phyloP scores from a whole-genome alignment of 2,113 vertebrate genomes.

The Vicugna pacos region DNA sequence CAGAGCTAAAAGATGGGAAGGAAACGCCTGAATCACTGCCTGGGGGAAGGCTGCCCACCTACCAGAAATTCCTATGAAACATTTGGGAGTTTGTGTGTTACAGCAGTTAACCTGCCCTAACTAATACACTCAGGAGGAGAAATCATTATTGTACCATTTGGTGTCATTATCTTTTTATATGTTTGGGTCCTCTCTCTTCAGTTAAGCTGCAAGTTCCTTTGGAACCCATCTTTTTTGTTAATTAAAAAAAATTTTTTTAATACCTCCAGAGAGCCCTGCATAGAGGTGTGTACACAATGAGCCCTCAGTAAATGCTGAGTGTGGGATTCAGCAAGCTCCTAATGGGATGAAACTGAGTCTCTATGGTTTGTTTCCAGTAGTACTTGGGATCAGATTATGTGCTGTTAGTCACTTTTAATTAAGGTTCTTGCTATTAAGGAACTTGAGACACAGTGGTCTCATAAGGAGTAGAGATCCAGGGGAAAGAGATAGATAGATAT shows the following conservation, averaged over 20 bases:
- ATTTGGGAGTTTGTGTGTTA: background rate
- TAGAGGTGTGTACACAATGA: background rate
- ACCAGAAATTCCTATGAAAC: background rate
- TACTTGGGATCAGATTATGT: background rate
- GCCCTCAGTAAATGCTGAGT: background rate
- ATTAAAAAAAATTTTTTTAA: background rate
- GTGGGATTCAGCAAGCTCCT: background rate
- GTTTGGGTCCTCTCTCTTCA: background rate
- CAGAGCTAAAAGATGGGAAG: background rate
- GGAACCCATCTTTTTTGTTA: background rate
- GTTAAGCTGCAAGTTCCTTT: background rate
- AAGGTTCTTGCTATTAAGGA: background rate
- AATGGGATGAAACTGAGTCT: background rate
- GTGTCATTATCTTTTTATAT: background rate
- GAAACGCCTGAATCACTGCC: background rate
- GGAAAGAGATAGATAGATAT: background rate
- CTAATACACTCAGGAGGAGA: background rate
- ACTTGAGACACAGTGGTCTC: background rate
- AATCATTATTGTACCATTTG: background rate
- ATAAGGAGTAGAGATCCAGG: background rate
- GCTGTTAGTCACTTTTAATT: background rate
- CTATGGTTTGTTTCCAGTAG: background rate
- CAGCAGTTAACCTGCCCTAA: background rate
- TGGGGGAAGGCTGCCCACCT: background rate
- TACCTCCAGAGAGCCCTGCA: background rate